These are phyloP conservation scores for Stratiomys singularior DNA, from an alignment of 2,888 invertebrate species.

Conservation along the genomic window DNA sequence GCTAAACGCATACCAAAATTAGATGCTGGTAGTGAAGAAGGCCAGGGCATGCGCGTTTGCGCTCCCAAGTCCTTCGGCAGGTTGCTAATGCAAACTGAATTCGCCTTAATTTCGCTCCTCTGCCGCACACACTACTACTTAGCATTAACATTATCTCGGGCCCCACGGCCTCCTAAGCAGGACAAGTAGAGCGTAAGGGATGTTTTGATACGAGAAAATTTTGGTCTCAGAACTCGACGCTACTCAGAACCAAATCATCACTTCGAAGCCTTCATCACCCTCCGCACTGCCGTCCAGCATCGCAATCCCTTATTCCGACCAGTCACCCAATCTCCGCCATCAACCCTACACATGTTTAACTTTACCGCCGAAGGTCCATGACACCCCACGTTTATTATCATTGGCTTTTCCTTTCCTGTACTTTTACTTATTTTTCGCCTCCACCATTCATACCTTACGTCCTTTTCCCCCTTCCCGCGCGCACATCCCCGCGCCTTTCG, in stretches of 20 bases:
- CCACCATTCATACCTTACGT: neutral
- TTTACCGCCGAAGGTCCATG: conserved; percentile 16
- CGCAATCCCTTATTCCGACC: conserved; percentile 16
- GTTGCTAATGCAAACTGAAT: conserved; percentile 46
- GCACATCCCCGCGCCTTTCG: conserved; percentile 8
- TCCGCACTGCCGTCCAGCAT: neutral
- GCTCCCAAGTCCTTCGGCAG: neutral
- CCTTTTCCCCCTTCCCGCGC: conserved; percentile 7
- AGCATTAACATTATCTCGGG: conserved; percentile 37
- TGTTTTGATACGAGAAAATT: conserved; percentile 29
- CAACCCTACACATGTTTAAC: conserved; percentile 31
- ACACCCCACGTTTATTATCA: conserved; percentile 34
- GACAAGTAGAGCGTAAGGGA: conserved; percentile 31
- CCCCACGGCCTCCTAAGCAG: conserved; percentile 26
- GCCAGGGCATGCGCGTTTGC: conserved; percentile 50
- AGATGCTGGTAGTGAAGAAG: conserved; percentile 44
- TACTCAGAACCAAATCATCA: conserved; percentile 2
- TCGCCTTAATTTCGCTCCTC: conserved; percentile 49
- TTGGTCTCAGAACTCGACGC: conserved; percentile 15
- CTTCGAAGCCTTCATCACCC: neutral
- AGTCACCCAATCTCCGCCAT: conserved; percentile 36
- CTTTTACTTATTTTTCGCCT: conserved; percentile 44
- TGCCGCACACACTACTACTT: conserved; percentile 38
- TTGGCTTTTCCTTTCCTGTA: conserved; percentile 34
- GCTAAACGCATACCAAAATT: conserved; percentile 43